Conservation (phyloP, 92 coral and sea anemone species). For the Porites lobata region DNA sequence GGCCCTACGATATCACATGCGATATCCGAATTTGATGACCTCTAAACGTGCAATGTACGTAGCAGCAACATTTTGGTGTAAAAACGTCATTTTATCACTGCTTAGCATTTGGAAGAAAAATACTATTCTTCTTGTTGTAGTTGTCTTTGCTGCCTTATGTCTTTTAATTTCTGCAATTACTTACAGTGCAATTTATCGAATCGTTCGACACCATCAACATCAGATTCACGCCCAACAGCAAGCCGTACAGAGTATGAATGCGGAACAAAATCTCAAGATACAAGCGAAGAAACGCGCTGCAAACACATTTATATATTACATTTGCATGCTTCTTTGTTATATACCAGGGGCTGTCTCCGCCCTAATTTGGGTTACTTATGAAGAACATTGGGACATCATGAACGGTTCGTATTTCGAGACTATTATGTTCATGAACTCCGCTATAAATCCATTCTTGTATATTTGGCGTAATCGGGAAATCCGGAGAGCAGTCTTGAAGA, state of each 20-base stretch:
- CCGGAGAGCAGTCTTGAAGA: not conserved
- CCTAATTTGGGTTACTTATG: not conserved
- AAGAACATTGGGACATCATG: not conserved
- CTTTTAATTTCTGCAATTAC: not conserved
- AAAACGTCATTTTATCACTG: not conserved
- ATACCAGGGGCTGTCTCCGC: not conserved
- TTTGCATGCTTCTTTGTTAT: not conserved
- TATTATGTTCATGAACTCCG: not conserved
- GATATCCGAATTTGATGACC: not conserved
- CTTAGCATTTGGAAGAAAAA: not conserved
- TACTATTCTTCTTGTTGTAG: no score
- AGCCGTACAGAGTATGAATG: not conserved
- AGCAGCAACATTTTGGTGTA: not conserved
- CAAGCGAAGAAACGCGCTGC: not conserved
- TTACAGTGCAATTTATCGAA: not conserved
- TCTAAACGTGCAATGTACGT: not conserved
- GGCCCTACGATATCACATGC: not conserved
- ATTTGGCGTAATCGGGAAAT: not conserved
- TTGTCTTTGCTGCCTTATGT: not conserved
- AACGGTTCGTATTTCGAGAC: not conserved
- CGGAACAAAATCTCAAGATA: not conserved
- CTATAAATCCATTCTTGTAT: not conserved
- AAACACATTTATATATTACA: not conserved
- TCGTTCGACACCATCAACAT: not conserved
- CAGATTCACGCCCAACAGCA: not conserved